Conservation (phyloP, 2,797 vertebrate species). For the Serranus cabrilla region DNA sequence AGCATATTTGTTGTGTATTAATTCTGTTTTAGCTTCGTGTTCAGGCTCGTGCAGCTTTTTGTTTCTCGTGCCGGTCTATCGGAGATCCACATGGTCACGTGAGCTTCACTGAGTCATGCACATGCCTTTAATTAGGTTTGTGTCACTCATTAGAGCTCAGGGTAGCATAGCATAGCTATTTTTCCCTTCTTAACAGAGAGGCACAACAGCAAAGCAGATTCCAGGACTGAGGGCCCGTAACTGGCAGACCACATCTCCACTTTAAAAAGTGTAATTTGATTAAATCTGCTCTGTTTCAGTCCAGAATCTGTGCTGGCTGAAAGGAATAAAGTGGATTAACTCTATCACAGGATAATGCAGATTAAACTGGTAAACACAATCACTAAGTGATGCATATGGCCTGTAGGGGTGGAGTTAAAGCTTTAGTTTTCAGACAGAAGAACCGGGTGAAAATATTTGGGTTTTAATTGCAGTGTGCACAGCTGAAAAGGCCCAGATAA, state of each 20-base stretch:
- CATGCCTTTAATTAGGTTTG: constrained; percentile 33
- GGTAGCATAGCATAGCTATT: constrained; percentile 36
- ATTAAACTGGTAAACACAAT: constrained; percentile 83
- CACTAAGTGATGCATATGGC: constrained; percentile 77
- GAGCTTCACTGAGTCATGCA: constrained; percentile 33
- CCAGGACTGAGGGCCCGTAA: constrained; percentile 55
- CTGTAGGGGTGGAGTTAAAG: constrained; percentile 41
- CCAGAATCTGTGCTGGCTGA: constrained; percentile 78
- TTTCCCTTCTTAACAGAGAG: constrained; percentile 43
- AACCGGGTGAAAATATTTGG: constrained; percentile 43
- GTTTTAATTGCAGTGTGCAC: constrained; percentile 41
- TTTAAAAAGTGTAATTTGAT: constrained; percentile 81
- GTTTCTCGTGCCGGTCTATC: not conserved
- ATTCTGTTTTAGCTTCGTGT: constrained; percentile 1
- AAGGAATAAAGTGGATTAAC: constrained; percentile 85
- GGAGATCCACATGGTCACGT: constrained; percentile 41
- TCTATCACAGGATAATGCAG: constrained; percentile 80
- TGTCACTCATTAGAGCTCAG: constrained; percentile 42
- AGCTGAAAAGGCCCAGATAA: constrained; percentile 15
- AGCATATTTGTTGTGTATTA: not conserved
- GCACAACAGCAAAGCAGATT: constrained; percentile 67
- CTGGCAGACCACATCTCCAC: constrained; percentile 64
- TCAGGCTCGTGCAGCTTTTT: constrained; percentile 14
- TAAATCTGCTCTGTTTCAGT: constrained; percentile 82
- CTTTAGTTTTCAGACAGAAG: constrained; percentile 36